A percentile compares a stretch with the other conserved stretches of the same genome.
Conservation (phyloP, 2,888 invertebrate species). For the Pyralis farinalis region DNA sequence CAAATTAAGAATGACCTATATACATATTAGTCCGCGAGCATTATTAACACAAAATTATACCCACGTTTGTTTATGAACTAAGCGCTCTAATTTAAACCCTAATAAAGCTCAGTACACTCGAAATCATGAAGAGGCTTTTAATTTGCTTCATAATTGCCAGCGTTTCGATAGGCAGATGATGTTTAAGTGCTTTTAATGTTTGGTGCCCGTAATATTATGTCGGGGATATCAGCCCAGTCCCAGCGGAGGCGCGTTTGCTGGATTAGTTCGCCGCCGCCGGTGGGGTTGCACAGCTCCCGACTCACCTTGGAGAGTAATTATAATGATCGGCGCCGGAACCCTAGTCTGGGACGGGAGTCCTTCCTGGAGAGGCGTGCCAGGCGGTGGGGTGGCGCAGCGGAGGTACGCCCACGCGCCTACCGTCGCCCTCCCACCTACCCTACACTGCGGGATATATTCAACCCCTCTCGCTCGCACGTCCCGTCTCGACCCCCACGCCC, state of each 20-base stretch:
- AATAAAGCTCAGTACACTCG: conserved; percentile 44
- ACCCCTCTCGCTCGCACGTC: conserved; percentile 47
- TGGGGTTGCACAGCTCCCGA: conserved; percentile 62
- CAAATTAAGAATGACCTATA: not conserved
- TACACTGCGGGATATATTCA: conserved; percentile 19
- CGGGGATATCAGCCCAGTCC: conserved; percentile 60
- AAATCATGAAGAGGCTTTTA: conserved; percentile 53
- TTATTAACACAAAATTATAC: conserved; percentile 2
- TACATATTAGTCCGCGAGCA: not conserved
- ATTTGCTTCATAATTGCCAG: conserved; percentile 60
- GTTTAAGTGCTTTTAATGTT: conserved; percentile 67
- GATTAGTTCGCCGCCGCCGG: conserved; percentile 65
- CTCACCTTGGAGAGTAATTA: conserved; percentile 81
- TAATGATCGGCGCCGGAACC: conserved; percentile 78
- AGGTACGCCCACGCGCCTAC: conserved; percentile 68
- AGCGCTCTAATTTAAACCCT: conserved; percentile 34
- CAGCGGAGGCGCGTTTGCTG: conserved; percentile 57
- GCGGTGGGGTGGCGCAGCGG: conserved; percentile 64
- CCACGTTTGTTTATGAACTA: conserved; percentile 10
- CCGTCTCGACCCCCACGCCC: conserved; percentile 68
- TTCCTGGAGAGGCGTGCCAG: conserved; percentile 77
- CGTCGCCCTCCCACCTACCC: conserved; percentile 42
- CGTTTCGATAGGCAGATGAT: conserved; percentile 56
- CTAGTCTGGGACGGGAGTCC: conserved; percentile 69
- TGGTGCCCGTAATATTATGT: conserved; percentile 58